These are phyloP conservation scores for Argopecten irradians DNA, from an alignment of 1,140 invertebrate genomes.

Conservation along the genomic window DNA sequence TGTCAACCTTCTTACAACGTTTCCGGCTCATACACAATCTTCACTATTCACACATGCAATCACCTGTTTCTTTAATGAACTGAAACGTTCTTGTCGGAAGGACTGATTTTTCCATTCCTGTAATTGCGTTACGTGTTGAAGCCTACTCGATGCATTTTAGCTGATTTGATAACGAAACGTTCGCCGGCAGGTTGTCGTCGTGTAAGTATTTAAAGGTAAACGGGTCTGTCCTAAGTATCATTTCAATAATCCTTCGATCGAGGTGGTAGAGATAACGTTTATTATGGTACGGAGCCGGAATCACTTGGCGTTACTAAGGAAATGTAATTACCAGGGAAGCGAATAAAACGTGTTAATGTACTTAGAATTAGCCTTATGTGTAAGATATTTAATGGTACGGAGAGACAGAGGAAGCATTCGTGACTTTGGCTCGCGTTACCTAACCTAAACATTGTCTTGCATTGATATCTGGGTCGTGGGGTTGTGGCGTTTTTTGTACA, in stretches of 20 bases:
- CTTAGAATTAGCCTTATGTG: background rate
- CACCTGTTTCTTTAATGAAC: background rate
- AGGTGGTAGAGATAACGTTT: background rate
- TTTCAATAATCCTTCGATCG: background rate
- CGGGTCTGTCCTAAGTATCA: background rate
- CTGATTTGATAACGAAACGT: background rate
- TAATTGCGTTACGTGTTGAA: background rate
- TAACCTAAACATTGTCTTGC: too few relatives aligned
- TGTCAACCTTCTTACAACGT: background rate
- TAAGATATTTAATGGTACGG: background rate
- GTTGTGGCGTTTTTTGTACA: too few relatives aligned
- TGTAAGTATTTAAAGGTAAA: background rate
- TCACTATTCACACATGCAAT: background rate
- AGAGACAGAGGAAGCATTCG: background rate
- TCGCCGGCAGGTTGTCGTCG: background rate
- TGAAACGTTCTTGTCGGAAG: background rate
- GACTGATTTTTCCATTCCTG: background rate
- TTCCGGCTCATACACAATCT: background rate
- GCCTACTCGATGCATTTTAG: background rate
- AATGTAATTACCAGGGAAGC: background rate
- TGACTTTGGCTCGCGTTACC: too few relatives aligned
- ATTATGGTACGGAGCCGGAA: background rate
- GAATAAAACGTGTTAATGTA: background rate
- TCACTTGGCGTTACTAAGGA: constrained; percentile 1
- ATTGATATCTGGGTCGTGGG: too few relatives aligned